Percentiles rank a stretch among this genome's conserved stretches.
phyloP scores from a whole-genome alignment of 2,888 invertebrate species.

The Micropterix aruncella region DNA sequence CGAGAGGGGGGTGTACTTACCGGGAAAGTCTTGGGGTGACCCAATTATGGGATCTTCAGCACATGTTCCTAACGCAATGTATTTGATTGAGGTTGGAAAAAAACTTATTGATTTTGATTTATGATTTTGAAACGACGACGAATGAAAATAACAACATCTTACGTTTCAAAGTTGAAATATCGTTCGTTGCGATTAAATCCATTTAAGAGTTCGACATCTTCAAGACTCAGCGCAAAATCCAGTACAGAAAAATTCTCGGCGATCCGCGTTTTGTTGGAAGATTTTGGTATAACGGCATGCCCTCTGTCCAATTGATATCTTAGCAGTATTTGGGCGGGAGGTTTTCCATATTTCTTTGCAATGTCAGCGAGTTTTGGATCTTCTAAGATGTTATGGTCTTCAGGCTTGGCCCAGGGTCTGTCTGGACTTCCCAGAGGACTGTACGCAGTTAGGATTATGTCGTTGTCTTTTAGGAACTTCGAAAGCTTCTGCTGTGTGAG shows the following conservation, averaged over 20 bases:
- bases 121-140: too few species aligned
- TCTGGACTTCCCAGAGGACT: conserved; percentile 79
- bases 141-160: too few species aligned
- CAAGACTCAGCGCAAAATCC: conserved; percentile 55
- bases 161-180: too few species aligned
- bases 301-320: conserved; percentile 47
- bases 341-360: conserved; percentile 38
- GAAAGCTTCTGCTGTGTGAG: conserved; percentile 55
- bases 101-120: too few species aligned
- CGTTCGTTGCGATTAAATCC: conserved; percentile 59
- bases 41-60: too few species aligned
- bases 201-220: conserved; percentile 53
- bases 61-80: too few species aligned
- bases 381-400: conserved; percentile 54
- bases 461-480: conserved; percentile 50
- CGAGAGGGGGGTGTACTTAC: too few species aligned
- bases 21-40: too few species aligned
- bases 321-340: too few species aligned
- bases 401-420: too few species aligned
- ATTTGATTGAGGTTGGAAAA: too few species aligned
- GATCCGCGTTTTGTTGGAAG: conserved; percentile 58
- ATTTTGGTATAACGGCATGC: conserved; percentile 69
- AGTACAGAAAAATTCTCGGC: conserved; percentile 57
- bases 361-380: conserved; percentile 52
- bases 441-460: conserved; percentile 64